phyloP scores from a whole-genome alignment of 1,140 invertebrate genomes.

The Pinna nobilis region DNA sequence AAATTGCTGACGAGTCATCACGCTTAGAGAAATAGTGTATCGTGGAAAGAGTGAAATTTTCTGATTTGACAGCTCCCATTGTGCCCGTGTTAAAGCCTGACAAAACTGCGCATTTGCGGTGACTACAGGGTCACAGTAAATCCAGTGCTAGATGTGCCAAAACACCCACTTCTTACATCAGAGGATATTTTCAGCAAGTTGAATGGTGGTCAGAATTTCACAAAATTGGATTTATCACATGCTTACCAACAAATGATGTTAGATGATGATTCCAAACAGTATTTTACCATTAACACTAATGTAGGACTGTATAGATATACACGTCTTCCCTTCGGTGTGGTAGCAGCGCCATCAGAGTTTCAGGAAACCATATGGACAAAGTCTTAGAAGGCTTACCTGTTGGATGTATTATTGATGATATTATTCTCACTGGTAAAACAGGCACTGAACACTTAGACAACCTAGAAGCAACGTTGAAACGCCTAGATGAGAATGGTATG shows the following conservation, averaged over 20 bases:
- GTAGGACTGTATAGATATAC: conserved; percentile 28
- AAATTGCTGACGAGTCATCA: conserved; percentile 69
- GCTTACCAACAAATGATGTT: conserved; percentile 36
- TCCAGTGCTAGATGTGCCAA: conserved; percentile 1
- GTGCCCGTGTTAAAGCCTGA: conserved; percentile 70
- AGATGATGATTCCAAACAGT: conserved; percentile 11
- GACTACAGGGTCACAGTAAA: conserved; percentile 69
- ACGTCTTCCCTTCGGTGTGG: conserved; percentile 45
- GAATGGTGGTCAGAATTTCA: conserved; percentile 29
- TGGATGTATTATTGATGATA: conserved; percentile 27
- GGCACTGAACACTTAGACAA: conserved; percentile 1
- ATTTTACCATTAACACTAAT: conserved; percentile 24
- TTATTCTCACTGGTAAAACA: conserved; percentile 18
- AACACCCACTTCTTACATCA: conserved; percentile 53
- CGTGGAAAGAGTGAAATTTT: conserved; percentile 58
- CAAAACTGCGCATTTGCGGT: conserved; percentile 69
- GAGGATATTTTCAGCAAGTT: conserved; percentile 52
- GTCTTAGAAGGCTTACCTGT: conserved; percentile 40
- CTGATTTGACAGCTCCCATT: conserved; percentile 76
- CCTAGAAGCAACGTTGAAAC: conserved; percentile 8
- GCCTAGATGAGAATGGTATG: conserved; percentile 6
- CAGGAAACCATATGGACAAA: conserved; percentile 49
- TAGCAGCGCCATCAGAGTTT: conserved; percentile 41
- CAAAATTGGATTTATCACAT: conserved; percentile 34
- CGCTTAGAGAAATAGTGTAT: conserved; percentile 62